phyloP scores from a whole-genome alignment of 2,797 vertebrate genomes.

The Rallus crepitans region DNA sequence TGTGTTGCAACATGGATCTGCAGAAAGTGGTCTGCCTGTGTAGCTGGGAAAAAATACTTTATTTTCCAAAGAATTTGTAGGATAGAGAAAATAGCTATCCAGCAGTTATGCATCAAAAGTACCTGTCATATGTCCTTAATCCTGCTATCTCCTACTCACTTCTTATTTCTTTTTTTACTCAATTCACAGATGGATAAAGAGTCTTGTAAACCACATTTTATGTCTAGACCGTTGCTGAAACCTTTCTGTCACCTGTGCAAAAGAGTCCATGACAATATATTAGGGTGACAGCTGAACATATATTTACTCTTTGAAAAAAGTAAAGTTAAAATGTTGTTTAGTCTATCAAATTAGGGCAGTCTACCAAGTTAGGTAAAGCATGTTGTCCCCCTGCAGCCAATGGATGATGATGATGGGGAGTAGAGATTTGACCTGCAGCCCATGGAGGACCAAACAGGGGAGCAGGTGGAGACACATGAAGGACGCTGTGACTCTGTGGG shows the following conservation, averaged over 20 bases:
- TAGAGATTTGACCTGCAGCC: too few species aligned
- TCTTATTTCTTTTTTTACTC: neutral
- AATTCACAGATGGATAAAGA: neutral
- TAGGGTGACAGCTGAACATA: neutral
- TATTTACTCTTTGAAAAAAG: neutral
- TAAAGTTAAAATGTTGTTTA: neutral
- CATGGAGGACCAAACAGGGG: too few species aligned
- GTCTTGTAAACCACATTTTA: neutral
- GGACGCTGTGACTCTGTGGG: too few species aligned
- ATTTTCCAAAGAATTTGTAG: neutral
- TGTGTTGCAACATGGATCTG: rapidly evolving
- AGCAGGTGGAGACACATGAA: too few species aligned
- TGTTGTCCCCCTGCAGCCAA: too few species aligned
- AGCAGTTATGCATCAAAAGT: neutral
- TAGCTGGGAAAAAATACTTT: neutral
- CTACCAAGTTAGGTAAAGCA: too few species aligned
- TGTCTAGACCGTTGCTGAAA: neutral
- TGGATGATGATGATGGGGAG: too few species aligned
- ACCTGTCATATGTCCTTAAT: neutral
- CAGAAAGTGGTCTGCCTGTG: neutral
- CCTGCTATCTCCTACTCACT: neutral
- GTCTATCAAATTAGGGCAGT: neutral
- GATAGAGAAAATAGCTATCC: neutral
- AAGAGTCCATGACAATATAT: neutral
- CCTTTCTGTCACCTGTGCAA: neutral